Conservation (phyloP, 2,888 invertebrate genomes). For the Cataglyphis rosenhaueri region DNA sequence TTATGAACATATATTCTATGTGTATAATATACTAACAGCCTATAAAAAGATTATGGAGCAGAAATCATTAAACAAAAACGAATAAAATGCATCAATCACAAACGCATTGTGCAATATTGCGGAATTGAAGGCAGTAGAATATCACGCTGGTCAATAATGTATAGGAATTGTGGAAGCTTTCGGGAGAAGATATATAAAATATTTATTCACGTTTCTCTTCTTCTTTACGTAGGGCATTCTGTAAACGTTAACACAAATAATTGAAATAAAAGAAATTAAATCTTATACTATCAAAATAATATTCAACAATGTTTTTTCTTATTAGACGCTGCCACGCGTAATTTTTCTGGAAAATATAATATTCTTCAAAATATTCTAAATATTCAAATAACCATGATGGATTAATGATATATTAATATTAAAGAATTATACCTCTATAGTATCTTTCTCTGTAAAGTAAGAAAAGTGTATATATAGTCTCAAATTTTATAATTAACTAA, state of each 20-base stretch:
- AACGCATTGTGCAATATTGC: slow-evolving; percentile 49
- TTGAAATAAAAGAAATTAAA: slow-evolving; percentile 17
- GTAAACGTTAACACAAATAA: slow-evolving; percentile 35
- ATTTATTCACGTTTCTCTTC: slow-evolving; percentile 34
- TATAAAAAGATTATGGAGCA: slow-evolving; percentile 57
- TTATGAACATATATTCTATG: slow-evolving; percentile 61
- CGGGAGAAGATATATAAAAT: slow-evolving; percentile 30
- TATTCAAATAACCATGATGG: neutral
- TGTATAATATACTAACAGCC: slow-evolving; percentile 57
- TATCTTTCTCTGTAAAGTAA: slow-evolving; percentile 10
- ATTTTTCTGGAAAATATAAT: neutral
- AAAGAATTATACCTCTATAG: neutral
- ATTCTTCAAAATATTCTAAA: neutral
- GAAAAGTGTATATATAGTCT: neutral
- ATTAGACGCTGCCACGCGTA: neutral
- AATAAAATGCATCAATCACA: slow-evolving; percentile 58
- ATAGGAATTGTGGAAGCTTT: slow-evolving; percentile 31
- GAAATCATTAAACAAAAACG: slow-evolving; percentile 57
- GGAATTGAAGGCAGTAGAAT: slow-evolving; percentile 42
- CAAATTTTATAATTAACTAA: neutral
- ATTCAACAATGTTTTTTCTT: slow-evolving; percentile 17
- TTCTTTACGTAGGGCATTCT: slow-evolving; percentile 32
- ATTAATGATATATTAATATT: neutral
- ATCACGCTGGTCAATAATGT: slow-evolving; percentile 50
- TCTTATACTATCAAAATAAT: slow-evolving; percentile 32